Conservation (phyloP, 2,888 invertebrate genomes). For the Philereme transversata region DNA sequence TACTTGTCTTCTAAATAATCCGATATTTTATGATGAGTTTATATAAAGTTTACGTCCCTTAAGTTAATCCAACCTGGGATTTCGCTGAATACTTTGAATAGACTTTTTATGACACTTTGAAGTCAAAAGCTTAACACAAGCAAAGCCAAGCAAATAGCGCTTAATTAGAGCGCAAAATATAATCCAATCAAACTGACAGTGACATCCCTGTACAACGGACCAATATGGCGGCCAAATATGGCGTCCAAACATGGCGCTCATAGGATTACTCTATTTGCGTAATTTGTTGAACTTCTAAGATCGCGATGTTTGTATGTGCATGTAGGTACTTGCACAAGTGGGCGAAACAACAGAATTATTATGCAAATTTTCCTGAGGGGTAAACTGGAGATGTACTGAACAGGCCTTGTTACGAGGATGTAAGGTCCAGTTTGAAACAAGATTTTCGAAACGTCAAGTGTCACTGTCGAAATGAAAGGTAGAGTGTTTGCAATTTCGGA, state of each 20-base stretch:
- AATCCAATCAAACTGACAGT: conserved; percentile 39
- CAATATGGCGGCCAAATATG: conserved; percentile 42
- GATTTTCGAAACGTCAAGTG: conserved; percentile 27
- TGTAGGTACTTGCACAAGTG: conserved; percentile 35
- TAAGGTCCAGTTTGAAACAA: conserved; percentile 24
- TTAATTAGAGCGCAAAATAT: conserved; percentile 22
- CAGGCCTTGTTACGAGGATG: conserved; percentile 8
- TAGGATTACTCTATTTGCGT: conserved; percentile 43
- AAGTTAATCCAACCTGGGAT: no score
- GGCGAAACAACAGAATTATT: conserved; percentile 45
- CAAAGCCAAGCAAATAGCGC: conserved; percentile 5
- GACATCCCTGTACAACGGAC: conserved; percentile 38
- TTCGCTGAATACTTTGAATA: no score
- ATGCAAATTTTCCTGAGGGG: conserved; percentile 42
- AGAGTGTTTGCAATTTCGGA: conserved; percentile 26
- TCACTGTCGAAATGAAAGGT: conserved; percentile 31
- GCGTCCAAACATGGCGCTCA: conserved; percentile 38
- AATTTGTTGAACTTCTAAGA: conserved; percentile 46
- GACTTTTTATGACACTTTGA: no score
- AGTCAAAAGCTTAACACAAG: no score
- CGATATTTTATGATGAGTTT: no score
- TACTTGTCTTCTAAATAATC: no score
- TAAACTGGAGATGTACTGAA: neutral
- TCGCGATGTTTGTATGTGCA: conserved; percentile 35
- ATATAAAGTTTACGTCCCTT: no score